phyloP scores from a whole-genome alignment of 2,888 invertebrate genomes.

The Netelia inedita region DNA sequence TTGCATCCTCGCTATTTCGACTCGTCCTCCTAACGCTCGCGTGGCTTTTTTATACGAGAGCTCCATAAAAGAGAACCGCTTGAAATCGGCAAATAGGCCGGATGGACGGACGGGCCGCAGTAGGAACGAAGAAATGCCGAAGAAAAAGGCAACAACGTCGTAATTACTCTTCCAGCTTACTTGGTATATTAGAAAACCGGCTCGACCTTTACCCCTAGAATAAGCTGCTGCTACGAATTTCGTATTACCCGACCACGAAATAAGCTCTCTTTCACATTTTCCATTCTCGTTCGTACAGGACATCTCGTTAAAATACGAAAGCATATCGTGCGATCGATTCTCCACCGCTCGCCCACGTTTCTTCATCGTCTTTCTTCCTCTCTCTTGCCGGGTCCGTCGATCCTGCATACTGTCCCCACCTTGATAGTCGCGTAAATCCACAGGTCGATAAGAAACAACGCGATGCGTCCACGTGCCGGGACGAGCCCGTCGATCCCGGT shows the following conservation, averaged over 20 bases:
- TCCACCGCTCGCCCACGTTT: conserved; percentile 39
- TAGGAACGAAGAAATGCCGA: too few species aligned
- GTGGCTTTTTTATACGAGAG: too few species aligned
- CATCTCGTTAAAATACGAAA: conserved; percentile 14
- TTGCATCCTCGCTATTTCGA: not conserved
- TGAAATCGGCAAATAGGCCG: too few species aligned
- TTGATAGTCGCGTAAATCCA: conserved; percentile 77
- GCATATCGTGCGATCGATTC: conserved; percentile 52
- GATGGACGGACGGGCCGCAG: too few species aligned
- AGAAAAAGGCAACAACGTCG: too few species aligned
- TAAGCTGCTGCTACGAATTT: too few species aligned
- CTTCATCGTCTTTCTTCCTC: not conserved
- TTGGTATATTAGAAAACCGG: too few species aligned
- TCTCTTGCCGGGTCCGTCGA: not conserved
- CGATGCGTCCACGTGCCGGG: conserved; percentile 80
- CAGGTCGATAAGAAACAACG: conserved; percentile 83
- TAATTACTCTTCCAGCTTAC: too few species aligned
- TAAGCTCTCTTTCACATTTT: not conserved
- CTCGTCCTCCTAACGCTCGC: too few species aligned
- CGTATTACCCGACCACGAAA: too few species aligned
- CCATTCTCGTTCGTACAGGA: not conserved
- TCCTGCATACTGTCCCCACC: not conserved
- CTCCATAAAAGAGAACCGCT: too few species aligned
- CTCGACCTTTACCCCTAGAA: too few species aligned
- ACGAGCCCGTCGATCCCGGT: conserved; percentile 15